Conservation (phyloP, 1,140 invertebrate species). For the Dryas iulia region DNA sequence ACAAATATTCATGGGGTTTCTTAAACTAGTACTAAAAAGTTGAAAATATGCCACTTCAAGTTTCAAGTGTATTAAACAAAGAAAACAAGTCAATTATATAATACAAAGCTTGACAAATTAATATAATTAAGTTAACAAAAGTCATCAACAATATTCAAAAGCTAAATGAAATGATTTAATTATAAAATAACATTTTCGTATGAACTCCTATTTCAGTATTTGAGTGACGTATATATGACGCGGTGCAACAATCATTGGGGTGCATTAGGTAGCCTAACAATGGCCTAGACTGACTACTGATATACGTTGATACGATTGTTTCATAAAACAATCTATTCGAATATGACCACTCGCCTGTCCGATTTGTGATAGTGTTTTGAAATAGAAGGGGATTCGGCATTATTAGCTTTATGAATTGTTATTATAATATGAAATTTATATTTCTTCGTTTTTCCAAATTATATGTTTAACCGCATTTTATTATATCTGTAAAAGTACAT, state of each 20-base stretch:
- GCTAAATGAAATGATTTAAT: neutral
- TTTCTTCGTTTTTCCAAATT: too few species aligned
- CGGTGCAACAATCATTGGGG: conserved; percentile 35
- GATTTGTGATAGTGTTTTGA: conserved; percentile 60
- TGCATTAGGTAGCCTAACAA: conserved; percentile 53
- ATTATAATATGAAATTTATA: too few species aligned
- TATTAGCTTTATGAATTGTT: conserved; percentile 1
- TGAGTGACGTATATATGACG: conserved; percentile 8
- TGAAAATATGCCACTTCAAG: too few species aligned
- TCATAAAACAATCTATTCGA: conserved; percentile 70
- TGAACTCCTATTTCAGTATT: neutral
- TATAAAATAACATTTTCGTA: neutral
- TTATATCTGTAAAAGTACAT: too few species aligned
- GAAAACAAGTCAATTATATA: too few species aligned
- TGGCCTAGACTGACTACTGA: conserved; percentile 53
- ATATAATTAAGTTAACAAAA: too few species aligned
- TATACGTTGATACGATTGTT: conserved; percentile 73
- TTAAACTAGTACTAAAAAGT: too few species aligned
- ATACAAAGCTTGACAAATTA: neutral
- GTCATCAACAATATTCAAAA: neutral
- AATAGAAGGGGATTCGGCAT: conserved; percentile 39
- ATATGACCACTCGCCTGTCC: conserved; percentile 72
- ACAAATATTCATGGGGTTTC: too few species aligned
- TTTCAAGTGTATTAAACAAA: too few species aligned
- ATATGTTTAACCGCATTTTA: too few species aligned